Conservation (phyloP, 2,888 invertebrate species). For the Polylopha cassiicola region DNA sequence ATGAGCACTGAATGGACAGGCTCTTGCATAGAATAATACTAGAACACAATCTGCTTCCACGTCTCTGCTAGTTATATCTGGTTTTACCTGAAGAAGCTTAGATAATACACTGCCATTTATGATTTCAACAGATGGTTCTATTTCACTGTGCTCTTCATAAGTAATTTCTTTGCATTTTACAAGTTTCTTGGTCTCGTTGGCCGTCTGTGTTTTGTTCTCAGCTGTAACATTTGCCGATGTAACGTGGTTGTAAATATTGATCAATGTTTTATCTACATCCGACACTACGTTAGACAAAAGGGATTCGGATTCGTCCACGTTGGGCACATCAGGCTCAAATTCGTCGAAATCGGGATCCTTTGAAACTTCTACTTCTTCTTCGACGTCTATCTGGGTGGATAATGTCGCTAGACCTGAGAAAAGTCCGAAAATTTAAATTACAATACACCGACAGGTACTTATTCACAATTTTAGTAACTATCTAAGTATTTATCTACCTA, state of each 20-base stretch:
- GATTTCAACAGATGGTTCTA: constrained; percentile 75
- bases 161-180: constrained; percentile 63
- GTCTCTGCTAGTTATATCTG: constrained; percentile 80
- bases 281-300: constrained; percentile 64
- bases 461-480: neutral
- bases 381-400: constrained; percentile 55
- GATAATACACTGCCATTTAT: constrained; percentile 84
- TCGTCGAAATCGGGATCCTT: constrained; percentile 31
- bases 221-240: constrained; percentile 61
- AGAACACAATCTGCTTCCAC: constrained; percentile 83
- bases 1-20: constrained; percentile 93
- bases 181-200: constrained; percentile 63
- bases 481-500: constrained; percentile 5
- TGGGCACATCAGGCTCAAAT: constrained; percentile 51
- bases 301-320: constrained; percentile 68
- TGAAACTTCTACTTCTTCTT: constrained; percentile 43
- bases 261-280: constrained; percentile 67
- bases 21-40: constrained; percentile 92
- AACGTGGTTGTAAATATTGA: constrained; percentile 63
- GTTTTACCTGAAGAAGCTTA: constrained; percentile 79
- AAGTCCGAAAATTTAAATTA: constrained; percentile 1
- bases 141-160: constrained; percentile 52
- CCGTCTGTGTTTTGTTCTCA: constrained; percentile 52
- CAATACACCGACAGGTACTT: constrained; percentile 2
- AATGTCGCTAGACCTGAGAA: constrained; percentile 39